Base-by-base conservation (phyloP, 1,140 invertebrate genomes). In the Panonychus citri region DNA sequence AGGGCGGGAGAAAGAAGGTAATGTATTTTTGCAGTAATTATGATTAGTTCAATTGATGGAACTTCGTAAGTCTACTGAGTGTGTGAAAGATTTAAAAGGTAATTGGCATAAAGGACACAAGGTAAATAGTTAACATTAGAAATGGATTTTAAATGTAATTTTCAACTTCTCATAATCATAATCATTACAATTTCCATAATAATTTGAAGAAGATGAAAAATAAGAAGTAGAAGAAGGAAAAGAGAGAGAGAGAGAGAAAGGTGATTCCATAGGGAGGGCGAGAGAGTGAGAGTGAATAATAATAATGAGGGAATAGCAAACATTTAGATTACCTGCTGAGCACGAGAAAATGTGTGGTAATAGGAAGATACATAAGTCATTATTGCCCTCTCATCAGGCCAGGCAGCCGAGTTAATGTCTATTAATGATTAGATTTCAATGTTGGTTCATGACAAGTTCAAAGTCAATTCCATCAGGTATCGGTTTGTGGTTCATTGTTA, bases 281-380 rank as follows among this genome's bases (percentile, higher is more conserved):
- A 34, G 30, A 34, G 42, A 19, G 19, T n/a, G 43, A 21, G 39
- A 40, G 7, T n/a, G 43, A 46, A n/a, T 10, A 46, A n/a, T 46
- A 43, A 21, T n/a, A n/a, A n/a, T n/a, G n/a, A n/a, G 21, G 43
- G n/a, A 24, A 46, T 46, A n/a, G 19, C 43, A 55, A 26, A 50
- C 43, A 46, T 39, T 39, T 13, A 24, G 43, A 10, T 30, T 64
- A 64, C 93, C 91, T 98, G 95, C 78, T 96, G 88, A 63, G 90
- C 89, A 68, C 91, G 91, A 74, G 89, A 90, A 79, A 99, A 98
- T 74, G 89, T 91, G 77, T 99, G 94, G 77, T 99, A 99, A 76
- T 97, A 99, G 57, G 90, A 94, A 26, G 93, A 97, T 58, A 99
- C 90, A 75, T 97, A 99, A 62, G 94, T 96, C 93, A 98, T 98